A percentile compares a stretch with the other conserved stretches of the same genome.
Evolutionary conservation across 37 sponge, comb jelly and placozoan species (phyloP).

Genomic region (Hexactinellida sp.): DNA sequence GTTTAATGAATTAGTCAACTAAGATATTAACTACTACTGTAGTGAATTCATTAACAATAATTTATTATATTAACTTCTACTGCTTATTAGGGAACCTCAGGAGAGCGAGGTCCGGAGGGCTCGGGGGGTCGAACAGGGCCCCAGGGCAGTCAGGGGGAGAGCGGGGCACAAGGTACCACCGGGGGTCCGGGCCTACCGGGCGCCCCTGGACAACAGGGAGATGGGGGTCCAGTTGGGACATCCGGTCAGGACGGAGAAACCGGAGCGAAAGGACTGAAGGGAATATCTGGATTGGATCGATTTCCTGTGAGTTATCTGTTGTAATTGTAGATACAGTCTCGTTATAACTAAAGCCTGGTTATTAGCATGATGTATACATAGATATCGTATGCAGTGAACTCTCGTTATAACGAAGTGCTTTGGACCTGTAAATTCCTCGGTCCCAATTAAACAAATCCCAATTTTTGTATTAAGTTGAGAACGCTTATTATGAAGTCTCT

Average conservation of each 20-base stretch:
- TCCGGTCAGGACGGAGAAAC: neutral
- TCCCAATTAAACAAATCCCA: no score
- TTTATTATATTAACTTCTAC: neutral
- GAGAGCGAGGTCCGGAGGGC: neutral
- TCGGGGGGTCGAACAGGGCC: neutral
- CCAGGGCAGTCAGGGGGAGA: neutral
- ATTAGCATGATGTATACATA: no score
- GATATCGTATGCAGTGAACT: no score
- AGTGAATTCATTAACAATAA: no score
- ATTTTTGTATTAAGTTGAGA: no score
- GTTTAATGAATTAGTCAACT: no score
- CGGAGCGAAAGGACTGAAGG: neutral
- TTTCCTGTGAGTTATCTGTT: neutral
- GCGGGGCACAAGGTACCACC: neutral
- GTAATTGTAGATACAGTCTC: no score
- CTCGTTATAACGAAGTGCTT: no score
- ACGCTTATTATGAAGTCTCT: no score
- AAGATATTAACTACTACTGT: no score
- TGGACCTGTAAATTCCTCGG: no score
- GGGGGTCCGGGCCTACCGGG: neutral
- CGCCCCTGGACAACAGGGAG: neutral
- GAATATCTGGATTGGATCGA: constrained; percentile 1
- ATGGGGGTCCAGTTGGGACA: neutral
- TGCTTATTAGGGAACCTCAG: neutral
- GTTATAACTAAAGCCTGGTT: no score